Evolutionary conservation across 1,140 invertebrate species (phyloP).

Genomic region (Leucophenga varia): DNA sequence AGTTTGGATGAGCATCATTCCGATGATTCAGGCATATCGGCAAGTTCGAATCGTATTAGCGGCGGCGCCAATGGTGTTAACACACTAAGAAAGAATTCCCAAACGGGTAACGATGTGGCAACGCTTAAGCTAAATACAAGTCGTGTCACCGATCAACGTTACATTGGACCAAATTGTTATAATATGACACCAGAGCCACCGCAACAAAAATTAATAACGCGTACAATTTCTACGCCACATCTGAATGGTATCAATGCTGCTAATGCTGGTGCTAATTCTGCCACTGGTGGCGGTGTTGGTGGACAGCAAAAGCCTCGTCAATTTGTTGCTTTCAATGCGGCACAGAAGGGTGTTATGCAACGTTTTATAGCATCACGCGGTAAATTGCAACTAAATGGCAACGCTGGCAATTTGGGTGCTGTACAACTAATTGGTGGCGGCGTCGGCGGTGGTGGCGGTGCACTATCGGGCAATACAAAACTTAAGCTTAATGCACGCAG

Average conservation of each 20-base stretch:
- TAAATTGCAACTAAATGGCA: slow-evolving; percentile 59
- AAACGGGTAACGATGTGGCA: slow-evolving; percentile 1
- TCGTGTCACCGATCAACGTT: slow-evolving; percentile 36
- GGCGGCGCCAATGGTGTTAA: slow-evolving; percentile 15
- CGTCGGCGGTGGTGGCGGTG: slow-evolving; percentile 4
- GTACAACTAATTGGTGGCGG: background rate
- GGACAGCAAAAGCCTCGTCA: slow-evolving; percentile 55
- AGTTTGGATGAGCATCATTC: slow-evolving; percentile 49
- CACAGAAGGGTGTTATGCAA: slow-evolving; percentile 75
- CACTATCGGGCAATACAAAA: slow-evolving; percentile 20
- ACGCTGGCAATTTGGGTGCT: slow-evolving; percentile 8
- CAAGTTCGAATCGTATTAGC: slow-evolving; percentile 36
- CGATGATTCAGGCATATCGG: slow-evolving; percentile 50
- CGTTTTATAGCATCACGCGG: slow-evolving; percentile 74
- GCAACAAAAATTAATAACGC: slow-evolving; percentile 58
- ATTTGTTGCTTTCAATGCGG: slow-evolving; percentile 62
- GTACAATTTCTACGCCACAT: slow-evolving; percentile 65
- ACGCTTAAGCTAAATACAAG: slow-evolving; percentile 21
- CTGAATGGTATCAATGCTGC: slow-evolving; percentile 54
- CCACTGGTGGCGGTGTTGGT: too few species aligned
- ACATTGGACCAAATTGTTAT: slow-evolving; percentile 54
- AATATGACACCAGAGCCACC: slow-evolving; percentile 57
- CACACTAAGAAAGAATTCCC: slow-evolving; percentile 2
- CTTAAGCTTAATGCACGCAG: slow-evolving; percentile 37
- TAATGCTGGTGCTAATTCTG: too few species aligned